These are phyloP conservation scores for Dolichoris vasculosae DNA, from an alignment of 1,140 invertebrate genomes.

Conservation along the genomic window DNA sequence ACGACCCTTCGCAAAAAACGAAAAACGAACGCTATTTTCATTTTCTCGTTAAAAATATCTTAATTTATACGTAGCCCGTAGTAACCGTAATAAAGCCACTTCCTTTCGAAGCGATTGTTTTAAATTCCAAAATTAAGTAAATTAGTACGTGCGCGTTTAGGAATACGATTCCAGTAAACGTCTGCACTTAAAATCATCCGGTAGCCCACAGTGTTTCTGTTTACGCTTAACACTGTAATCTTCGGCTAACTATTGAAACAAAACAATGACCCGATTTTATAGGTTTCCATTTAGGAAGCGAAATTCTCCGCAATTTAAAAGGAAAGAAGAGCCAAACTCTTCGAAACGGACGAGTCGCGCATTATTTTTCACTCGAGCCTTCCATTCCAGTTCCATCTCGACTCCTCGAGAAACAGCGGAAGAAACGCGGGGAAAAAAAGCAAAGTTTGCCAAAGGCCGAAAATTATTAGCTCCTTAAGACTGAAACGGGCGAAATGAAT, in stretches of 20 bases:
- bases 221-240: not conserved
- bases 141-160: not conserved
- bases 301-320: not conserved
- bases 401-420: not conserved
- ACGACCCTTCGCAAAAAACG: no score
- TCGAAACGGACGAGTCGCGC: not conserved
- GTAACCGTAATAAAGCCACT: no score
- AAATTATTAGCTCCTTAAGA: slow-evolving; percentile 49
- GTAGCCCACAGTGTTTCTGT: slow-evolving; percentile 10
- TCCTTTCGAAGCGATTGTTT: no score
- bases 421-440: not conserved
- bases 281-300: not conserved
- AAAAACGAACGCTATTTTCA: no score
- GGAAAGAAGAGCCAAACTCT: not conserved
- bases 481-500: slow-evolving; percentile 32
- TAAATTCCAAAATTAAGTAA: not conserved
- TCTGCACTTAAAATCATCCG: not conserved
- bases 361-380: not conserved
- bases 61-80: no score
- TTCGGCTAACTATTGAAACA: not conserved
- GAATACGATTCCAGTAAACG: not conserved
- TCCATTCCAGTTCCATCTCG: not conserved
- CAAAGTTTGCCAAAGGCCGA: slow-evolving; percentile 8
- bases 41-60: no score
- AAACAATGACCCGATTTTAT: slow-evolving; percentile 40